Evolutionary conservation across 2,797 vertebrate genomes (phyloP), one percentile per base, ranked within the genome.

Genomic region (Sparus aurata): DNA sequence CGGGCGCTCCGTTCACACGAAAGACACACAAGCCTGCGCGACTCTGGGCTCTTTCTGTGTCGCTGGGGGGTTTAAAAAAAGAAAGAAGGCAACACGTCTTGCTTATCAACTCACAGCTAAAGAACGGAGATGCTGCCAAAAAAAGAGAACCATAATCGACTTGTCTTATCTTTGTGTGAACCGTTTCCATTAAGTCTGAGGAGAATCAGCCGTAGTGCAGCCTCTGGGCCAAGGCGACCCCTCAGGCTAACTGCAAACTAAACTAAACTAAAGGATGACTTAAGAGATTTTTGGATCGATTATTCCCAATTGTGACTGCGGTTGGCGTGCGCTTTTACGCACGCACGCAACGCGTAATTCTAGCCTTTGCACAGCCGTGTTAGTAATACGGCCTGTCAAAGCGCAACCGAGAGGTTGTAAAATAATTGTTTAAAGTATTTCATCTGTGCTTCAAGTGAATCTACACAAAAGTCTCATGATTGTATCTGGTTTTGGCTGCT

Each of bases 401-500:
- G n/a, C 59, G 2, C 25, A 69, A 60, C 27, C 12, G 12, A 7
- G 6, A 47, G 2, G 54, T 59, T 23, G 23, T 46, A 3, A 27
- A 70, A 27, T 20, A 25, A 43, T 20, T 23, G 12, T 22, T 55
- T 17, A 6, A 53, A 57, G 15, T 46, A 30, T 75, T 78, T 77
- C 52, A 76, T 73, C 58, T 54, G 66, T 23, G 18, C 25, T 82
- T 58, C 41, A 80, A 78, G 23, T 77, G 11, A 57, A 77, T 50
- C 34, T 34, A 58, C 64, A 80, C 60, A 66, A 45, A 66, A 41
- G 27, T 23, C n/a, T 38, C 52, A n/a, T 64, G 34, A 22, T 58
- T 70, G 68, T 62, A 54, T 78, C 73, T 86, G 79, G 69, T 57
- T 59, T 77, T 79, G 79, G 85, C 75, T 82, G 50, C 65, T 43